These are phyloP conservation scores for Trichonephila clavipes DNA, from an alignment of 1,140 invertebrate species.

Conservation along the genomic window DNA sequence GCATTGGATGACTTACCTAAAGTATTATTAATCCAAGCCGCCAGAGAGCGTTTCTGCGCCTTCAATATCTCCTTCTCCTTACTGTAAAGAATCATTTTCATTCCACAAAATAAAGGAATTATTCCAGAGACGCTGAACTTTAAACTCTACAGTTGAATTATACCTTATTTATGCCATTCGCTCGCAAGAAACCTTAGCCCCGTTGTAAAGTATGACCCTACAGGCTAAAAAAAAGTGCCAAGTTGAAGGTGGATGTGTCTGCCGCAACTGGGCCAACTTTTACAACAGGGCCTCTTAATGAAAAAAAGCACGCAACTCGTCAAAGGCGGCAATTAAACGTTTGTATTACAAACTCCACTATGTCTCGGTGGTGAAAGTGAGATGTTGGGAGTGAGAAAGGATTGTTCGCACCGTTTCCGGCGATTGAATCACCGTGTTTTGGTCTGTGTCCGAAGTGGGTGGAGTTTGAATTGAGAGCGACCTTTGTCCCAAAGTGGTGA, in stretches of 20 bases:
- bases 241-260: constrained; percentile 29
- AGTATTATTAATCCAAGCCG: constrained; percentile 92
- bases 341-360: not conserved
- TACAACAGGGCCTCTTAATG: constrained; percentile 2
- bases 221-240: not conserved
- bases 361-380: constrained; percentile 50
- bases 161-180: constrained; percentile 34
- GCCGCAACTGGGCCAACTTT: constrained; percentile 15
- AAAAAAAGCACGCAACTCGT: constrained; percentile 8
- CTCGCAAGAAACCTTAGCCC: not conserved
- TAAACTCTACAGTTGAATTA: not conserved
- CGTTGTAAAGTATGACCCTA: constrained; percentile 29
- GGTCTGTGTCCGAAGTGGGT: constrained; percentile 40
- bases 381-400: not conserved
- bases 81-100: constrained; percentile 79
- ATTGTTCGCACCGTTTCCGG: constrained; percentile 54
- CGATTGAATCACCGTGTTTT: constrained; percentile 47
- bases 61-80: constrained; percentile 89
- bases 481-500: constrained; percentile 56
- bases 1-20: constrained; percentile 84
- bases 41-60: constrained; percentile 89
- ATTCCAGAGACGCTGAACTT: constrained; percentile 5
- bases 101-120: not conserved
- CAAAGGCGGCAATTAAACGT: constrained; percentile 47
- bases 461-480: constrained; percentile 13